Evolutionary conservation across 2,113 vertebrate species (phyloP).

Genomic region (Microcebus tavaratra): DNA sequence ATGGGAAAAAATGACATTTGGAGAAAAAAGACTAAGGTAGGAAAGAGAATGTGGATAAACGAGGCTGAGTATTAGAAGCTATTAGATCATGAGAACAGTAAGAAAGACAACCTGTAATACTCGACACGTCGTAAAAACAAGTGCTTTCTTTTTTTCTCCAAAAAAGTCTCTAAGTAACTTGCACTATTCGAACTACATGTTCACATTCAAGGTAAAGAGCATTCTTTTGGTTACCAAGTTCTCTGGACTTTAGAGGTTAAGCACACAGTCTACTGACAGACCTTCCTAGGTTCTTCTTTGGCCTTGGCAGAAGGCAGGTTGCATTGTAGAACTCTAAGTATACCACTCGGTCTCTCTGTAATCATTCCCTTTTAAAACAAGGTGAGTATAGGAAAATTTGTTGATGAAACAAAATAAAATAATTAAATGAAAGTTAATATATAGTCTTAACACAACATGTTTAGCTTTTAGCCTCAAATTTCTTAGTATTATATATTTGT

Average conservation of each 20-base stretch:
- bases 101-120: not conserved
- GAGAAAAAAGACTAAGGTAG: not conserved
- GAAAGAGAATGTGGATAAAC: not conserved
- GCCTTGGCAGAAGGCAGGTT: not conserved
- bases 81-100: not conserved
- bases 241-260: not conserved
- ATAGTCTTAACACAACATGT: not conserved
- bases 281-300: not conserved
- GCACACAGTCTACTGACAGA: not conserved
- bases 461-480: not conserved
- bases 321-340: not conserved
- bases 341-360: not conserved
- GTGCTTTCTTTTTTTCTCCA: not conserved
- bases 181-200: not conserved
- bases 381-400: not conserved
- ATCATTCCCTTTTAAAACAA: not conserved
- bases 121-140: not conserved
- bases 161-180: not conserved
- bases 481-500: not conserved
- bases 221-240: not conserved
- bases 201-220: not conserved
- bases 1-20: not conserved
- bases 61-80: not conserved
- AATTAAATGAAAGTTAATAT: not conserved
- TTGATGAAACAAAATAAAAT: not conserved